These are phyloP conservation scores for Yponomeuta plumbellus DNA, from an alignment of 2,888 invertebrate species.

Conservation along the genomic window DNA sequence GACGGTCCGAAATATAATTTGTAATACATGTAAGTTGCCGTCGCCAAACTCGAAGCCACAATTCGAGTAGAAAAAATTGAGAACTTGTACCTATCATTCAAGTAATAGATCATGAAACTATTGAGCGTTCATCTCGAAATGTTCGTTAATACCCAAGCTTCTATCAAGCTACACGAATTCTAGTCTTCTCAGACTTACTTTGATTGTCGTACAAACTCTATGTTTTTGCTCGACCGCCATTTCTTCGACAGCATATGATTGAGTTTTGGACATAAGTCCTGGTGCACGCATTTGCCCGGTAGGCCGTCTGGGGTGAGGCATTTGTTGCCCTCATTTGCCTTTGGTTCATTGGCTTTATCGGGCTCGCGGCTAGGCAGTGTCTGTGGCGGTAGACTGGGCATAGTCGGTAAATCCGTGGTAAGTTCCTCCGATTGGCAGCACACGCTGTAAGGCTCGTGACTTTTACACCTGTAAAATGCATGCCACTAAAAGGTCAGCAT, in stretches of 20 bases:
- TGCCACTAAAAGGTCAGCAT: too few species aligned
- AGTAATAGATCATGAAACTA: too few species aligned
- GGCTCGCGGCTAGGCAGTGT: conserved; percentile 39
- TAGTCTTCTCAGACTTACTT: too few species aligned
- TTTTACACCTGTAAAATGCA: conserved; percentile 35
- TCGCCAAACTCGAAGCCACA: too few species aligned
- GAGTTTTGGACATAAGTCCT: conserved; percentile 39
- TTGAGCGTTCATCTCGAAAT: too few species aligned
- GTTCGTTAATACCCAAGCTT: too few species aligned
- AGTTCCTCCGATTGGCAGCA: conserved; percentile 39
- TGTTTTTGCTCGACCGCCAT: neutral
- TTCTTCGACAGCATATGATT: conserved; percentile 29
- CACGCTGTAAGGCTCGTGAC: conserved; percentile 40
- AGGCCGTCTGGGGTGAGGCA: conserved; percentile 44
- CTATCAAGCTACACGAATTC: too few species aligned
- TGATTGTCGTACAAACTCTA: neutral
- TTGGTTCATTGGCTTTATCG: conserved; percentile 28
- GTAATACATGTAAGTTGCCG: too few species aligned
- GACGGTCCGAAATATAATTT: too few species aligned
- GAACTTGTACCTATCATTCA: too few species aligned
- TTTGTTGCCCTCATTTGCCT: neutral
- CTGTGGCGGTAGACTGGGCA: conserved; percentile 22
- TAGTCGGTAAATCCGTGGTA: too few species aligned
- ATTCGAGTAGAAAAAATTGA: too few species aligned
- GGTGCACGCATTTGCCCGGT: conserved; percentile 36